Percentiles rank a stretch among this genome's conserved stretches.
phyloP scores from a whole-genome alignment of 2,797 vertebrate species.

The Uromys caudimaculatus region DNA sequence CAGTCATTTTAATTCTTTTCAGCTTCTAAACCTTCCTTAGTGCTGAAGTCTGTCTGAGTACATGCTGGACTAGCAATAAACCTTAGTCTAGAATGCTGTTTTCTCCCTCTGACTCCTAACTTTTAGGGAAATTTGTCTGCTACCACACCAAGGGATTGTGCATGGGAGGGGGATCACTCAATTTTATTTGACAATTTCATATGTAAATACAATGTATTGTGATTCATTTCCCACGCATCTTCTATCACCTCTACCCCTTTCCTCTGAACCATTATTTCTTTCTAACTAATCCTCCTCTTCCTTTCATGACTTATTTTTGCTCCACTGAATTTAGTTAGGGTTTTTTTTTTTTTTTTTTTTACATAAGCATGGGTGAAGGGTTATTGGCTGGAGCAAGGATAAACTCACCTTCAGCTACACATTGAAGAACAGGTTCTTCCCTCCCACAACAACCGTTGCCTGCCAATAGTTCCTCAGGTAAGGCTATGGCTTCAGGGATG shows the following conservation, averaged over 20 bases:
- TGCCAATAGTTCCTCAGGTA: neutral
- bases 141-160: neutral
- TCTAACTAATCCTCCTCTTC: neutral
- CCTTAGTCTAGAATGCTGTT: conserved; percentile 40
- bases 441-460: neutral
- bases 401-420: neutral
- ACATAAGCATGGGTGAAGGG: neutral
- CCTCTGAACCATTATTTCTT: neutral
- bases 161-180: too few species aligned
- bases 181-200: neutral
- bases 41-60: conserved; percentile 18
- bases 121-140: conserved; percentile 41
- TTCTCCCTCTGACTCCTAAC: neutral
- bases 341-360: too few species aligned
- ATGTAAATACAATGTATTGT: neutral
- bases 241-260: neutral
- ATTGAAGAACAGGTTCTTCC: neutral
- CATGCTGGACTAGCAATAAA: neutral
- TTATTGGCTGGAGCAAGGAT: neutral
- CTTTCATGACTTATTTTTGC: neutral
- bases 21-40: conserved; percentile 57
- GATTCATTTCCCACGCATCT: neutral
- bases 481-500: neutral
- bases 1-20: conserved; percentile 57
- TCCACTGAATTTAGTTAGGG: neutral